Evolutionary conservation across 2,113 vertebrate genomes (phyloP).

Genomic region (Pseudonaja textilis): DNA sequence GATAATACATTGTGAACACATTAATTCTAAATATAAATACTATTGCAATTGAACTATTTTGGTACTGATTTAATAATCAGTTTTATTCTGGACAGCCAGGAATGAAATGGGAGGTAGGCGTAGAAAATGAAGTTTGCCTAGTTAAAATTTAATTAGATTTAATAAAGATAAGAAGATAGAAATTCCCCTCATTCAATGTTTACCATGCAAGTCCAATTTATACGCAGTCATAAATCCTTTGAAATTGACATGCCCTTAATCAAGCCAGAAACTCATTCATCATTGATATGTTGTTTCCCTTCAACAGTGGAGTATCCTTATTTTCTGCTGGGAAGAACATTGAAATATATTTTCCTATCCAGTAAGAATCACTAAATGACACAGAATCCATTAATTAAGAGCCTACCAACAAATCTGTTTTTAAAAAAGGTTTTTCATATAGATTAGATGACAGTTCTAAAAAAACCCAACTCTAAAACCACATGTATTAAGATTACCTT

Average conservation of each 20-base stretch:
- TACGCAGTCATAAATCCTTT: constrained; percentile 12
- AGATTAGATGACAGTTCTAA: background rate
- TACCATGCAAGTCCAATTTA: background rate
- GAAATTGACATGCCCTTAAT: constrained; percentile 23
- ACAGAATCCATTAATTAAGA: background rate
- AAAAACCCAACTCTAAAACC: background rate
- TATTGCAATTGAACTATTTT: constrained; percentile 29
- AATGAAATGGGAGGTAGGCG: constrained; percentile 26
- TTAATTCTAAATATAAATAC: constrained; percentile 9
- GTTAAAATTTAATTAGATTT: background rate
- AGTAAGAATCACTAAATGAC: background rate
- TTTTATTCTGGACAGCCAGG: background rate
- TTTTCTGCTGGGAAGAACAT: constrained; percentile 21
- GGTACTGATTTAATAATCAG: constrained; percentile 7
- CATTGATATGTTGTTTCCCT: constrained; percentile 1
- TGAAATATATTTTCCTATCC: background rate
- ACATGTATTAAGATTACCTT: background rate
- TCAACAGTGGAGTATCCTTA: background rate
- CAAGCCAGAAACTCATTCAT: constrained; percentile 15
- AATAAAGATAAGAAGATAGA: constrained; percentile 18
- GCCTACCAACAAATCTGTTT: background rate
- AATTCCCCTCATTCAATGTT: background rate
- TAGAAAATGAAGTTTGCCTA: background rate
- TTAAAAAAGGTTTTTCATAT: background rate
- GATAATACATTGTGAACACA: constrained; percentile 2